These are phyloP conservation scores for Tetranychus urticae DNA, from an alignment of 1,140 invertebrate species.

Conservation along the genomic window DNA sequence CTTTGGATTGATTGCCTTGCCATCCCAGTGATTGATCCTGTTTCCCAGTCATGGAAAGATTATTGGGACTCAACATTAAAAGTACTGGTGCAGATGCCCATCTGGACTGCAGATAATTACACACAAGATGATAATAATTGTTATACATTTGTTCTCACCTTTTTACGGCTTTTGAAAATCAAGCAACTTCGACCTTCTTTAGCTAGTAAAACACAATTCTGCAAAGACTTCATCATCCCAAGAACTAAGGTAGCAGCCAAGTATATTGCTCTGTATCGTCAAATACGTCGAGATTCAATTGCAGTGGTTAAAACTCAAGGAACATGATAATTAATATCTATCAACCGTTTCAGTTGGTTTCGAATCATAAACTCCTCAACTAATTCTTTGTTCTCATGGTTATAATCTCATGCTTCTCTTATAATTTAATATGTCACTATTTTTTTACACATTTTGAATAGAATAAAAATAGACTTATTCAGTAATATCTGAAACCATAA, in stretches of 20 bases:
- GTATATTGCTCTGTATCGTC: constrained; percentile 49
- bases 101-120: constrained; percentile 39
- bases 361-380: too few species aligned
- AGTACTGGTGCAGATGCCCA: constrained; percentile 32
- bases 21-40: constrained; percentile 30
- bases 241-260: constrained; percentile 45
- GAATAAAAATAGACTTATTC: too few species aligned
- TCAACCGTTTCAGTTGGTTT: too few species aligned
- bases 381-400: too few species aligned
- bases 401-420: too few species aligned
- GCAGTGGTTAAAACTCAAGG: not conserved
- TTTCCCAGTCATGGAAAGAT: constrained; percentile 32
- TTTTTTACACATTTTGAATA: too few species aligned
- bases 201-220: constrained; percentile 35
- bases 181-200: constrained; percentile 7
- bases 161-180: constrained; percentile 22
- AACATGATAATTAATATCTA: not conserved
- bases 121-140: constrained; percentile 46
- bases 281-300: constrained; percentile 14
- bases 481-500: too few species aligned
- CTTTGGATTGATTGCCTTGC: constrained; percentile 42
- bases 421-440: too few species aligned
- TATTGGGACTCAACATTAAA: constrained; percentile 46
- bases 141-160: constrained; percentile 49
- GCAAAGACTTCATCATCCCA: constrained; percentile 46